Conservation (phyloP, 37 sponge, comb jelly and placozoan species). For the Geodia barretti region DNA sequence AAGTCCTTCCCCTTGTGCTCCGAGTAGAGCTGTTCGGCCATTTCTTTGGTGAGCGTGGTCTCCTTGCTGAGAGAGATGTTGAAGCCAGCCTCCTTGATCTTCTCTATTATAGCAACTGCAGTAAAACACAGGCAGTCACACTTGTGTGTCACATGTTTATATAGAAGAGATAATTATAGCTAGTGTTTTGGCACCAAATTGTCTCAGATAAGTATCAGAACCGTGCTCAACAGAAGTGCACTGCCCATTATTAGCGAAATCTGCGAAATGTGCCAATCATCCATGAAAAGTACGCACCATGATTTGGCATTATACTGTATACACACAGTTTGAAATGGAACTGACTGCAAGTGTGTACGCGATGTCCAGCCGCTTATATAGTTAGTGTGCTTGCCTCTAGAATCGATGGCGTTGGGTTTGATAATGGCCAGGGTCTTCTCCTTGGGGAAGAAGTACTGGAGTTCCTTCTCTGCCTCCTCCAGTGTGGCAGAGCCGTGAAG, state of each 20-base stretch:
- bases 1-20: constrained; percentile 93
- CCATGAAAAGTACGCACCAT: too few relatives aligned
- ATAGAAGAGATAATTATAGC: neutral
- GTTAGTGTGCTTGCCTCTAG: constrained; percentile 84
- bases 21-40: constrained; percentile 88
- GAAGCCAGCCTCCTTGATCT: constrained; percentile 94
- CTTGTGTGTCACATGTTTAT: neutral
- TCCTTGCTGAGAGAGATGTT: constrained; percentile 86
- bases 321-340: neutral
- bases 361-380: constrained; percentile 11
- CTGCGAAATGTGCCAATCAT: too few relatives aligned
- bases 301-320: too few relatives aligned
- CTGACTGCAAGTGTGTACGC: too few relatives aligned
- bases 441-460: constrained; percentile 94
- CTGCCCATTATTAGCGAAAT: too few relatives aligned
- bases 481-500: constrained; percentile 82
- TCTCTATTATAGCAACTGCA: constrained; percentile 80
- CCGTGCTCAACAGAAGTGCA: too few relatives aligned
- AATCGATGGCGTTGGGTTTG: constrained; percentile 85
- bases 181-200: too few relatives aligned
- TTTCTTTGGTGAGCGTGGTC: constrained; percentile 90
- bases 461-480: constrained; percentile 73
- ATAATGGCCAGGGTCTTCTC: constrained; percentile 96
- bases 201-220: too few relatives aligned
- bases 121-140: neutral